A percentile compares a stretch with the other conserved stretches of the same genome.
Conservation (phyloP, 1,140 invertebrate genomes). For the Temnothorax curvispinosus region DNA sequence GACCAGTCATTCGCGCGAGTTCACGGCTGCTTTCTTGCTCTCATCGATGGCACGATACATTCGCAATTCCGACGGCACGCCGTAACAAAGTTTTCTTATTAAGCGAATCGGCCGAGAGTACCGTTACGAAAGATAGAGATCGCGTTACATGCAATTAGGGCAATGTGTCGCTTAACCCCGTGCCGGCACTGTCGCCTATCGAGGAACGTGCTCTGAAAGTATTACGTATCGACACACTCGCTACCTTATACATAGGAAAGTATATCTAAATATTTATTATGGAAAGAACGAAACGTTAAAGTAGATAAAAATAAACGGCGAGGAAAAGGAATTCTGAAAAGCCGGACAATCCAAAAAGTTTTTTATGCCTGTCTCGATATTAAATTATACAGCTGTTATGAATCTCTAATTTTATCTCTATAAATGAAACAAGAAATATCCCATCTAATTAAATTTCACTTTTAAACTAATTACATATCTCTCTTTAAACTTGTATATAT, state of each 20-base stretch:
- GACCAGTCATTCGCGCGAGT: slow-evolving; percentile 69
- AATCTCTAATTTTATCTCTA: background rate
- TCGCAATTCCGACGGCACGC: background rate
- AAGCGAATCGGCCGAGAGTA: slow-evolving; percentile 8
- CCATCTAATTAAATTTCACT: background rate
- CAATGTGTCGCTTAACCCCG: slow-evolving; percentile 45
- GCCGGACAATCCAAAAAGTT: background rate
- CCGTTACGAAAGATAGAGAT: slow-evolving; percentile 34
- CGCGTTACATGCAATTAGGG: slow-evolving; percentile 52
- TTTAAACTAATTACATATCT: background rate
- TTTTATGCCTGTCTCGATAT: background rate
- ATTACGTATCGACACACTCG: slow-evolving; percentile 2
- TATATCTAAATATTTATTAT: background rate
- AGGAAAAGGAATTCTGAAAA: background rate
- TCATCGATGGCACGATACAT: slow-evolving; percentile 19
- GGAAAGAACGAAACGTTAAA: background rate
- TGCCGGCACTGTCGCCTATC: slow-evolving; percentile 1
- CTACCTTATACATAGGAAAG: too few relatives aligned
- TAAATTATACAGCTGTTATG: background rate
- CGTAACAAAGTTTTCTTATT: slow-evolving; percentile 51
- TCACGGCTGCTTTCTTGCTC: slow-evolving; percentile 56
- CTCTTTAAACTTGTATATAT: background rate
- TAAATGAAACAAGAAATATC: background rate
- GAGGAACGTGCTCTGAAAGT: slow-evolving; percentile 20
- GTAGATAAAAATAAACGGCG: background rate